Percentiles rank a stretch among this genome's conserved stretches.
These are phyloP conservation scores for Chlamydotis undulata DNA, from an alignment of 2,113 vertebrate species.

Conservation along the genomic window DNA sequence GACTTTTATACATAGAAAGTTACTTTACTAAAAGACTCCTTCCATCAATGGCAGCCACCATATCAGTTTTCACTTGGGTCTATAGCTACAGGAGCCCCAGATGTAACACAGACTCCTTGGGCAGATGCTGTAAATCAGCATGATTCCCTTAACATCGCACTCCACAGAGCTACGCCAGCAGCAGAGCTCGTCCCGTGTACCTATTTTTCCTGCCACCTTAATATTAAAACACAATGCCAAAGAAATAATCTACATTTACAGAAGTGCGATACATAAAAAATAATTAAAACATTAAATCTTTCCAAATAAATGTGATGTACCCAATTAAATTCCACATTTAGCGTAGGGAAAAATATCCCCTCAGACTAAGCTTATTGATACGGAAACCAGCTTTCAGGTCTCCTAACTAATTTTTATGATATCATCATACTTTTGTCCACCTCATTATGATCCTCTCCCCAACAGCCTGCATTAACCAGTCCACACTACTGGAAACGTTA, in stretches of 20 bases:
- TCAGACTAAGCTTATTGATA: neutral
- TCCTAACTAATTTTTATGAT: neutral
- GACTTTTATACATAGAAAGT: neutral
- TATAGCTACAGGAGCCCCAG: neutral
- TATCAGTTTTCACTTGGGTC: neutral
- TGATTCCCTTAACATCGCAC: neutral
- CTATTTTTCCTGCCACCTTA: neutral
- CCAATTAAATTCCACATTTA: slow-evolving; percentile 57
- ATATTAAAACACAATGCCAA: neutral
- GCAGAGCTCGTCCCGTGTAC: neutral
- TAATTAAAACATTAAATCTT: slow-evolving; percentile 69
- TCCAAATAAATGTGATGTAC: slow-evolving; percentile 42
- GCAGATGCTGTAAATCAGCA: neutral
- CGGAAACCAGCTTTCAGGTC: slow-evolving; percentile 3
- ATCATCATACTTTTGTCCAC: neutral
- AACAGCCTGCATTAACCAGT: neutral
- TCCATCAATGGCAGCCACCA: neutral
- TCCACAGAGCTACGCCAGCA: neutral
- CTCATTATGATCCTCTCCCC: neutral
- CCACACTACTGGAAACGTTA: neutral
- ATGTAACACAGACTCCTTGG: neutral
- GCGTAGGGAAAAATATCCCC: neutral
- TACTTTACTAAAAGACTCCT: neutral
- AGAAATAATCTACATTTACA: slow-evolving; percentile 45
- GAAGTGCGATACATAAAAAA: slow-evolving; percentile 39